Evolutionary conservation across 1,140 invertebrate species (phyloP).

Genomic region (Calephelis nemesis): DNA sequence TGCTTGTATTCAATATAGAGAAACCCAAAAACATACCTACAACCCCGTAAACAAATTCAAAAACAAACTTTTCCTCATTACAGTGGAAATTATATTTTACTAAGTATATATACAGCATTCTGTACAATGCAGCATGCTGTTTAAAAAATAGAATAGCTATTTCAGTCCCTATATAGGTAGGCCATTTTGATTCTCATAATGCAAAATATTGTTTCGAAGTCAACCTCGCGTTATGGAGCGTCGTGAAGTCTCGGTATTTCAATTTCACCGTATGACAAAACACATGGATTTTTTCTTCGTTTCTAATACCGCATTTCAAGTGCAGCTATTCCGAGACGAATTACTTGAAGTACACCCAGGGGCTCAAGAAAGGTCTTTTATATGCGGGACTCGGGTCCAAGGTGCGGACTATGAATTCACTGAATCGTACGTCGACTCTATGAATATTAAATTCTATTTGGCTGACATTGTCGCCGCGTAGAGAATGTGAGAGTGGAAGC

Average conservation of each 20-base stretch:
- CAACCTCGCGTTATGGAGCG: constrained; percentile 37
- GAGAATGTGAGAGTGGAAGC: constrained; percentile 62
- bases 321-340: constrained; percentile 67
- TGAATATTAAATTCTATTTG: constrained; percentile 79
- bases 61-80: too few relatives aligned
- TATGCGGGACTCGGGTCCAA: constrained; percentile 71
- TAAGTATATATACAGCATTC: neutral
- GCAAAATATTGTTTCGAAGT: constrained; percentile 44
- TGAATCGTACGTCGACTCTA: constrained; percentile 76
- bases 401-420: constrained; percentile 74
- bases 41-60: too few relatives aligned
- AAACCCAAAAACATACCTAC: too few relatives aligned
- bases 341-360: constrained; percentile 72
- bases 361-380: constrained; percentile 73
- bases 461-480: constrained; percentile 64
- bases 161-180: neutral
- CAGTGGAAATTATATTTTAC: neutral
- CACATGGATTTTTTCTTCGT: constrained; percentile 58
- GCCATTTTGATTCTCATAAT: neutral
- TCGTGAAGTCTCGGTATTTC: constrained; percentile 57
- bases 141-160: neutral
- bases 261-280: constrained; percentile 67
- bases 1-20: too few relatives aligned
- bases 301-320: constrained; percentile 60
- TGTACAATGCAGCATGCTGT: neutral